A percentile compares a stretch with the other conserved stretches of the same genome.
These are phyloP conservation scores for Smithornis capensis DNA, from an alignment of 2,113 vertebrate species.

Conservation along the genomic window DNA sequence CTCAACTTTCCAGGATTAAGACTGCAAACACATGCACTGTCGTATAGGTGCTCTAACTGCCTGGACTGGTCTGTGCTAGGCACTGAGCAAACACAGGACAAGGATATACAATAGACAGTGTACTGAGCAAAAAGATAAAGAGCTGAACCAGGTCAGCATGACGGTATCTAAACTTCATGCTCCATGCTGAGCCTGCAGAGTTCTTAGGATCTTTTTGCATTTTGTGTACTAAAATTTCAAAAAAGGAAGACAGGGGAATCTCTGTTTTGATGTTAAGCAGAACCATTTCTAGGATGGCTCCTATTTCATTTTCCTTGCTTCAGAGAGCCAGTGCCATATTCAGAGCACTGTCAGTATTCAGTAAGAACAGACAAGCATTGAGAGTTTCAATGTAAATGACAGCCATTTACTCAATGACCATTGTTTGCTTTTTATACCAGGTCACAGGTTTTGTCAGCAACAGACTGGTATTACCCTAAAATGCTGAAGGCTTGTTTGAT, in stretches of 20 bases:
- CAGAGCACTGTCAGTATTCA: background rate
- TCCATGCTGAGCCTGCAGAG: background rate
- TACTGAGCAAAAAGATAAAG: background rate
- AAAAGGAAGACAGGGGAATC: background rate
- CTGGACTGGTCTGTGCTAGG: background rate
- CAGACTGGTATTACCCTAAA: background rate
- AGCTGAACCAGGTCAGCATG: background rate
- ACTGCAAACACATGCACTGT: background rate
- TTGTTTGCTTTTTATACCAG: background rate
- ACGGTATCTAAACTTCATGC: background rate
- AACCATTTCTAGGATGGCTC: background rate
- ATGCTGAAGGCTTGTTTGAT: background rate
- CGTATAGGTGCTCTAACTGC: background rate
- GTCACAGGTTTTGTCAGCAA: fast-evolving
- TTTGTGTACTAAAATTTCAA: background rate
- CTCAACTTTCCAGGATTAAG: background rate
- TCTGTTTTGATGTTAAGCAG: background rate
- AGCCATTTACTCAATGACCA: background rate
- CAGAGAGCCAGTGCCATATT: background rate
- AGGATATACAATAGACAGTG: background rate
- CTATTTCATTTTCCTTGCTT: background rate
- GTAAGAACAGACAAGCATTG: background rate
- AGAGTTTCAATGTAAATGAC: background rate
- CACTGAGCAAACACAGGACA: background rate
- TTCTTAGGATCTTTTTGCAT: background rate